Evolutionary conservation across 2,888 invertebrate species (phyloP), one percentile per base, ranked within the genome.

Genomic region (Andrena minutula): DNA sequence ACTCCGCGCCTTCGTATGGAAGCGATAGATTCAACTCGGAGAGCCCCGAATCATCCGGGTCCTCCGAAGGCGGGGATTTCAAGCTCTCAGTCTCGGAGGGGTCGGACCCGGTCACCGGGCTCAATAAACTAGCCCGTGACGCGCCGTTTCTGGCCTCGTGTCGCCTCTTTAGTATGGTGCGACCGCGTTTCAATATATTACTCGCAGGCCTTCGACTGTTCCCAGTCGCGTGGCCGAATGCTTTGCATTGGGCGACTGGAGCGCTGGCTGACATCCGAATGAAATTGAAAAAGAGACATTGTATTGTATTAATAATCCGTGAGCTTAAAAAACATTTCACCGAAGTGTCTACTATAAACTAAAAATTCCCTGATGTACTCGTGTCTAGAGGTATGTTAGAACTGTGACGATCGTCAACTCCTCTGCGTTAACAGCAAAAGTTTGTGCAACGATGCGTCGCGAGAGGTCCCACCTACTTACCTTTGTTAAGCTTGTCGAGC

Each of bases 401-500:
- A 26, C 26, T n/a, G 12, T 56, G 7, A 47, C 41, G 10, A 41
- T 70, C 20, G 28, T 51, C 51, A 16, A 41, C 26, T 64, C 26
- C 5, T 35, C 6, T 26, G 26, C 23, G 12, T 47, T 20, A 32
- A 23, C n/a, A n/a, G 16, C 20, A 53, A 69, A 71, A 64, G 16
- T 32, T 7, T 49, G 47, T 5, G 10, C 6, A 28, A 65, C 49
- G 20, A 10, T 12, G 10, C 30, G 10, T 30, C 12, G 1, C 16
- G 10, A 32, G 66, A 71, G 23, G 16, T 28, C 26, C 16, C 28
- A 65, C 12, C 63, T n/a, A 72, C 95, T 94, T 94, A 96, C 97
- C 96, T 95, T 96, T 97, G 74, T 92, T 93, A 53, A 97, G 94
- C 89, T 97, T 97, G 81, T 98, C 97, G 86, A 98, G 95, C 93